These are phyloP conservation scores for Rambutsinella grinnellia DNA, from an alignment of 2,888 invertebrate genomes.

Conservation along the genomic window DNA sequence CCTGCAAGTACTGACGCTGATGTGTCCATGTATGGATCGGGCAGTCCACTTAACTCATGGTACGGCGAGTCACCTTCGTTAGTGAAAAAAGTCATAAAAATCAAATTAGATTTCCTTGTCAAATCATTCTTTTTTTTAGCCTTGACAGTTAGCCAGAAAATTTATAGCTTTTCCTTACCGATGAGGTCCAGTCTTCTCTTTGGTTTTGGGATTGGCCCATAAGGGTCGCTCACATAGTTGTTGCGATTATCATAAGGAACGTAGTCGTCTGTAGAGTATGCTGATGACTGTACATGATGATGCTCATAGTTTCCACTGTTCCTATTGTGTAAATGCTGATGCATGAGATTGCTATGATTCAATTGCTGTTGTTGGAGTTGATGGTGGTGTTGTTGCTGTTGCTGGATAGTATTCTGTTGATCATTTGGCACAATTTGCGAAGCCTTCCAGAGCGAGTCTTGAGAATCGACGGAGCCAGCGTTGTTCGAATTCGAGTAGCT, in stretches of 20 bases:
- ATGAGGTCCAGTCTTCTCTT: constrained; percentile 90
- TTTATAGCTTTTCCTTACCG: constrained; percentile 74
- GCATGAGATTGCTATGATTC: constrained; percentile 60
- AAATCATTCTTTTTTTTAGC: neutral
- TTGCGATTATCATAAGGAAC: constrained; percentile 66
- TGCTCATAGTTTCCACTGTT: constrained; percentile 65
- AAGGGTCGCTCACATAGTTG: constrained; percentile 76
- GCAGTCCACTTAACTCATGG: constrained; percentile 93
- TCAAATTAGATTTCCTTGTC: neutral
- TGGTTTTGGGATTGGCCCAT: constrained; percentile 90
- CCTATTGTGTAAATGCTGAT: constrained; percentile 58
- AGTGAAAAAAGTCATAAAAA: constrained; percentile 6
- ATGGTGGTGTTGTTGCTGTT: constrained; percentile 59
- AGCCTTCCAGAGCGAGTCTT: constrained; percentile 90
- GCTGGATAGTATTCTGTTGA: constrained; percentile 56
- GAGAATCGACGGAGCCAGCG: constrained; percentile 95
- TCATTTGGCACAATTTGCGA: constrained; percentile 63
- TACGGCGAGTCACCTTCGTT: constrained; percentile 84
- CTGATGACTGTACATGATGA: constrained; percentile 59
- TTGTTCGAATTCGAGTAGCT: constrained; percentile 94
- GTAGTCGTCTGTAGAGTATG: constrained; percentile 61
- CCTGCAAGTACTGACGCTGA: constrained; percentile 25
- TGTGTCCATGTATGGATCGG: constrained; percentile 85
- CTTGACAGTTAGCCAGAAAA: neutral
- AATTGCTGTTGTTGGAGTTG: constrained; percentile 52